Base-by-base conservation (phyloP, 2,888 invertebrate species). In the Seira musarum region DNA sequence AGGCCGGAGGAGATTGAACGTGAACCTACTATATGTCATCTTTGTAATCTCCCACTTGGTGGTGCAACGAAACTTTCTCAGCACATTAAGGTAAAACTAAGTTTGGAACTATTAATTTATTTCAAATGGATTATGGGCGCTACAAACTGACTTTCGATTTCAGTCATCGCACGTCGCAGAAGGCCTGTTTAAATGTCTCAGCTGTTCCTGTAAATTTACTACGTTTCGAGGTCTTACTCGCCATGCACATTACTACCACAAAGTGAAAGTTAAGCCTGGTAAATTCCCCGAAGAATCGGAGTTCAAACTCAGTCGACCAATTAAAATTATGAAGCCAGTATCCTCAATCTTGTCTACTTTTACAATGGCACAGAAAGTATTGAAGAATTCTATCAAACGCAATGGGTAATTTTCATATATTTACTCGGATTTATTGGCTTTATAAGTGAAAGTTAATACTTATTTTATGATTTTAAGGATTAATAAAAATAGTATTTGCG, bases 131-230 rank as follows among this genome's bases (percentile, higher is more conserved):
- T 57, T 57, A 57, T 57, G 57, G 3, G n/a, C n/a, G n/a, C n/a
- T n/a, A n/a, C n/a, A n/a, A 57, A 17, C 17, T 57, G 10, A 13
- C n/a, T 57, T 13, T 17, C 17, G 6, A 15, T 57, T 57, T 8
- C n/a, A 57, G 57, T 8, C 15, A 3, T 57, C 57, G 5, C 57
- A 57, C 17, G 57, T 57, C n/a, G 17, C 10, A 8, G 17, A 35
- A 3, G 70, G 70, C 15, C 57, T 30, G 53, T 61, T 61, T n/a
- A 60, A 61, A 22, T 70, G 70, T 61, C 19, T 19, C 3, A 13
- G 19, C 19, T 70, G 70, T 40, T 8, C 35, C 17, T 70, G 70
- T 15, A 30, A 70, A 61, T 70, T 70, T 15, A 1, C 15, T 10
- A 24, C 35, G 8, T 17, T 57, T n/a, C 10, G 17, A n/a, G 57